Percentiles rank a stretch among this genome's conserved stretches.
Conservation (phyloP, 2,797 vertebrate genomes). For the Bovichtus variegatus region DNA sequence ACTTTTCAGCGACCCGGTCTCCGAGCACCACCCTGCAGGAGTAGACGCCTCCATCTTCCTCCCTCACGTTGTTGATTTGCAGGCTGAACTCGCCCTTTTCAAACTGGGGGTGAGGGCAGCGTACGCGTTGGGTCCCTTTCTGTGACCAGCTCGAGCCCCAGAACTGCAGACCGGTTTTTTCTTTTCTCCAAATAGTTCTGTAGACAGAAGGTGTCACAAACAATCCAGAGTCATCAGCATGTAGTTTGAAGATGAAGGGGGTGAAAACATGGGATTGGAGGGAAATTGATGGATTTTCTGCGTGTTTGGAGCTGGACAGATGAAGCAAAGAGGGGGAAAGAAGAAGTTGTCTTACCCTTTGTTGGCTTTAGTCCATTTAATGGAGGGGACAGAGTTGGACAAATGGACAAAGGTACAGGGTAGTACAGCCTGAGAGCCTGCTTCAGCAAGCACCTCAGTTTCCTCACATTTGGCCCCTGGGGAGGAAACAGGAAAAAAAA, state of each 20-base stretch:
- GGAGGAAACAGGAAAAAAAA: constrained; percentile 7
- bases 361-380: constrained; percentile 65
- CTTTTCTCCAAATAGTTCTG: constrained; percentile 82
- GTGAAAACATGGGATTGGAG: background rate
- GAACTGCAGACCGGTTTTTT: constrained; percentile 79
- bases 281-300: background rate
- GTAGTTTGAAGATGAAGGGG: background rate
- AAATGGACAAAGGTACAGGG: constrained; percentile 57
- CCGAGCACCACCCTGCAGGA: constrained; percentile 54
- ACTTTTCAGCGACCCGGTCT: rapidly evolving
- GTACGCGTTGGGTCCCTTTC: background rate
- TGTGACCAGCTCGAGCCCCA: constrained; percentile 45
- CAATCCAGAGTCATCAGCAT: constrained; percentile 18
- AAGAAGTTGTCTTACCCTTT: constrained; percentile 57
- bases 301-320: background rate
- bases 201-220: constrained; percentile 5
- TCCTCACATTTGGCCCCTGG: constrained; percentile 50
- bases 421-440: constrained; percentile 66
- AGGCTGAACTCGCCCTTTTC: constrained; percentile 73
- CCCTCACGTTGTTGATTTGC: constrained; percentile 63
- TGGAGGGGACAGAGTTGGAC: rapidly evolving
- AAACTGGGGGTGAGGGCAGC: constrained; percentile 63
- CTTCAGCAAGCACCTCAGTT: constrained; percentile 65
- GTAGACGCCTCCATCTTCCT: constrained; percentile 78
- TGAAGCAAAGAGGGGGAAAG: background rate